phyloP scores from a whole-genome alignment of 2,113 vertebrate species.

The Dromiciops gliroides region DNA sequence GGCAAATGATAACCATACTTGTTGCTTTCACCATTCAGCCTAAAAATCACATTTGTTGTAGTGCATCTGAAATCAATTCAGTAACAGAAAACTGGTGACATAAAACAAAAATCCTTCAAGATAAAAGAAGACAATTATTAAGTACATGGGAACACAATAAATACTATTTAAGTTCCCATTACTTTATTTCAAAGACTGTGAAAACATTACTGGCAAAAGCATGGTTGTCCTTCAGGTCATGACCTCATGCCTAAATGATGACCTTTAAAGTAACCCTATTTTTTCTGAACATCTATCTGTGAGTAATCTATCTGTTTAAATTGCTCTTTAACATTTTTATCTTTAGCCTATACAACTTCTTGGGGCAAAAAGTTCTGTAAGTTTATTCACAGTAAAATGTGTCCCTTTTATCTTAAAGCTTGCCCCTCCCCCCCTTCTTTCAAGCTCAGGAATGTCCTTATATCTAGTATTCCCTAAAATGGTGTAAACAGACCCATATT shows the following conservation, averaged over 20 bases:
- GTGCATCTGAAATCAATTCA: conserved; percentile 77
- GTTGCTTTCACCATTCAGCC: conserved; percentile 90
- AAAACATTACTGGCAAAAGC: conserved; percentile 23
- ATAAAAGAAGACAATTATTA: not conserved
- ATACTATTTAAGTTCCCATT: conserved; percentile 15
- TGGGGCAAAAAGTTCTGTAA: not conserved
- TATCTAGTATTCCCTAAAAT: conserved; percentile 13
- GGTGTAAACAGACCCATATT: not conserved
- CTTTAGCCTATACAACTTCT: not conserved
- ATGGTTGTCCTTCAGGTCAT: not conserved
- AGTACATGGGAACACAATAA: not conserved
- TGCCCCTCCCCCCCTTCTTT: conserved; percentile 27
- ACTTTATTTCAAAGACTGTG: conserved; percentile 4
- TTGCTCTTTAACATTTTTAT: conserved; percentile 11
- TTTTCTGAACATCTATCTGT: not conserved
- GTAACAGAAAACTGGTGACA: conserved; percentile 78
- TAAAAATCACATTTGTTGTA: conserved; percentile 89
- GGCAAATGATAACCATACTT: conserved; percentile 87
- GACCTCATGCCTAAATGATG: conserved; percentile 48
- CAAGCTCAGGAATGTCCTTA: not conserved
- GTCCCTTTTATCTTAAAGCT: not conserved
- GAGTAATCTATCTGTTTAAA: conserved; percentile 36
- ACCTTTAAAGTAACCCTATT: not conserved
- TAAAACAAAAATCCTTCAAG: conserved; percentile 72
- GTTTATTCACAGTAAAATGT: not conserved